Percentiles rank a stretch among this genome's conserved stretches.
Evolutionary conservation across 1,140 invertebrate species (phyloP).

Genomic region (Episyrphus balteatus): DNA sequence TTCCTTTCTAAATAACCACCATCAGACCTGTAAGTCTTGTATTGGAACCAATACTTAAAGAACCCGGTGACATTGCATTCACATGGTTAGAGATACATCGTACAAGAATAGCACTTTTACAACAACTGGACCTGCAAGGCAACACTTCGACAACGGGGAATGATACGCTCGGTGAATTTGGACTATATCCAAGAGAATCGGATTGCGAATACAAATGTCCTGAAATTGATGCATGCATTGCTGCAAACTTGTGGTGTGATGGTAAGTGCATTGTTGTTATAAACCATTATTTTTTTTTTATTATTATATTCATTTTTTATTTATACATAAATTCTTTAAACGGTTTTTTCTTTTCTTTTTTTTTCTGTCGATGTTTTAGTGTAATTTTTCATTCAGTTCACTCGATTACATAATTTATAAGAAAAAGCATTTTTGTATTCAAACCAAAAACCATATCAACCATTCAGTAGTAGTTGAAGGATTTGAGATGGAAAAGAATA

Average conservation of each 20-base stretch:
- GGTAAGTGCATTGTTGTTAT: slow-evolving; percentile 41
- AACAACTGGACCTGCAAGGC: slow-evolving; percentile 43
- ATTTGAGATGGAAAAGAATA: too few species aligned
- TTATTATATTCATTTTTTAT: too few species aligned
- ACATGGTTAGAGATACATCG: slow-evolving; percentile 63
- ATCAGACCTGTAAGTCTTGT: slow-evolving; percentile 40
- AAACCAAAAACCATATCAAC: too few species aligned
- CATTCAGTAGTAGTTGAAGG: too few species aligned
- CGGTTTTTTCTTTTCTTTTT: too few species aligned
- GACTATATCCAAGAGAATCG: slow-evolving; percentile 36
- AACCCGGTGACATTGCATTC: slow-evolving; percentile 54
- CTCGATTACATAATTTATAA: too few species aligned
- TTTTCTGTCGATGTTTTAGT: too few species aligned
- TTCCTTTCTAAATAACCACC: too few species aligned
- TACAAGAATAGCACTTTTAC: slow-evolving; percentile 48
- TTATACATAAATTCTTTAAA: too few species aligned
- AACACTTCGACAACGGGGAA: slow-evolving; percentile 39
- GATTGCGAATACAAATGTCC: slow-evolving; percentile 68
- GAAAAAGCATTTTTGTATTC: too few species aligned
- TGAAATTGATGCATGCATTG: slow-evolving; percentile 80
- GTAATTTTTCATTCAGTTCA: too few species aligned
- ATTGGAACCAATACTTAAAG: slow-evolving; percentile 59
- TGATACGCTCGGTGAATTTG: slow-evolving; percentile 41
- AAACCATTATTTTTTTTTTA: too few species aligned
- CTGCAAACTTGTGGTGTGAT: slow-evolving; percentile 75